phyloP scores from a whole-genome alignment of 2,113 vertebrate species.

The Centropus bengalensis region DNA sequence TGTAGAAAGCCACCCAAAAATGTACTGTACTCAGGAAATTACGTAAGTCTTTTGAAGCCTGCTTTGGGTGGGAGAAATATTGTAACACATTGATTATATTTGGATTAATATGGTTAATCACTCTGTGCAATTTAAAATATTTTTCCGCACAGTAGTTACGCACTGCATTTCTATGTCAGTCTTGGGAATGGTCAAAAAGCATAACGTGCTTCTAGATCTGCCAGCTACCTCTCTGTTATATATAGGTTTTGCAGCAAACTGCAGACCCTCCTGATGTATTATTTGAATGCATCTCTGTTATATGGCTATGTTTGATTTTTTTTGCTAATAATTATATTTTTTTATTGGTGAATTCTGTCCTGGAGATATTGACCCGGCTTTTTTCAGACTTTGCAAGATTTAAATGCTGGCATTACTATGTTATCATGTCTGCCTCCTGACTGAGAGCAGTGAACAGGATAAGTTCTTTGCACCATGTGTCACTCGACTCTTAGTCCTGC shows the following conservation, averaged over 20 bases:
- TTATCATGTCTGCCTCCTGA: background rate
- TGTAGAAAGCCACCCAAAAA: background rate
- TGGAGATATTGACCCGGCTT: background rate
- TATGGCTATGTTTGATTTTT: background rate
- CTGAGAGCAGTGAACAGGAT: background rate
- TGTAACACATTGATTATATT: background rate
- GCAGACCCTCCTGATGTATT: background rate
- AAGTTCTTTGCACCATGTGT: background rate
- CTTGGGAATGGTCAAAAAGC: background rate
- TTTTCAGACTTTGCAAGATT: background rate
- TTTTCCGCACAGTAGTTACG: background rate
- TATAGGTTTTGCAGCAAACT: background rate
- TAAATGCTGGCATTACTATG: background rate
- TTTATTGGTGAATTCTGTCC: background rate
- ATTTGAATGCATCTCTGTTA: background rate
- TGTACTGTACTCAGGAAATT: background rate
- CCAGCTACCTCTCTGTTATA: background rate
- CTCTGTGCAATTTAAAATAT: background rate
- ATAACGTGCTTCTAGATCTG: background rate
- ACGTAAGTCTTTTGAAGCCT: background rate
- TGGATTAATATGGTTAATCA: background rate
- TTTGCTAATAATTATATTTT: background rate
- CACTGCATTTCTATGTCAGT: background rate
- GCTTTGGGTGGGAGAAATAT: background rate
- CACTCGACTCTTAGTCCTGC: background rate